phyloP scores from a whole-genome alignment of 2,888 invertebrate species.

The Melanophora roralis region DNA sequence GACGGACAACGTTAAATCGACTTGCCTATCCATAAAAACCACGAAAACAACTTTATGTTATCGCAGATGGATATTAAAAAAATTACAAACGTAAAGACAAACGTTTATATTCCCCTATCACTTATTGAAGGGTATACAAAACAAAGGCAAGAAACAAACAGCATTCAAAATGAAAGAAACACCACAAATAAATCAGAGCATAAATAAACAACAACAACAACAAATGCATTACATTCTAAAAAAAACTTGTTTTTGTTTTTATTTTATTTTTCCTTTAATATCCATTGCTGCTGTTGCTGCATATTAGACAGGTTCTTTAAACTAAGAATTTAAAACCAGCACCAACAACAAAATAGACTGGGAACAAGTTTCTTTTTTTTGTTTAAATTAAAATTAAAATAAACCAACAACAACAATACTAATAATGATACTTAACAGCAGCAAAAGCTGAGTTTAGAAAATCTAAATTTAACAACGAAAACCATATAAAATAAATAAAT shows the following conservation, averaged over 20 bases:
- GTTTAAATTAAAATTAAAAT: conserved; percentile 16
- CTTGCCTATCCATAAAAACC: too few species aligned
- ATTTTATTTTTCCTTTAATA: too few species aligned
- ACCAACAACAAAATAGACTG: conserved; percentile 25
- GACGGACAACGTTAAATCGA: too few species aligned
- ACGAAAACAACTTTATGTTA: too few species aligned
- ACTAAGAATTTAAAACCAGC: conserved; percentile 17
- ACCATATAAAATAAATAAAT: background rate
- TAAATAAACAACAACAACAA: conserved; percentile 48
- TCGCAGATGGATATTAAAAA: too few species aligned
- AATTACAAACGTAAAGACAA: too few species aligned
- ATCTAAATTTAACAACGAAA: conserved; percentile 11
- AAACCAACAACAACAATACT: background rate
- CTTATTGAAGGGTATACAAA: too few species aligned
- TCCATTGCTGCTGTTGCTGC: background rate
- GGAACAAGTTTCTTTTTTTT: conserved; percentile 55
- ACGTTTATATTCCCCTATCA: too few species aligned
- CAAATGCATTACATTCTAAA: conserved; percentile 34
- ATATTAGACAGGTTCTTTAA: conserved; percentile 52
- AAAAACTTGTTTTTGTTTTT: conserved; percentile 29
- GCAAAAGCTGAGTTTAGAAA: conserved; percentile 24
- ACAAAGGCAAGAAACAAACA: background rate
- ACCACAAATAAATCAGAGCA: conserved; percentile 59
- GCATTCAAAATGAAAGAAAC: conserved; percentile 43
- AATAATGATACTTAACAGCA: too few species aligned